Evolutionary conservation across 2,113 vertebrate genomes (phyloP).

Genomic region (Argyrosomus japonicus): DNA sequence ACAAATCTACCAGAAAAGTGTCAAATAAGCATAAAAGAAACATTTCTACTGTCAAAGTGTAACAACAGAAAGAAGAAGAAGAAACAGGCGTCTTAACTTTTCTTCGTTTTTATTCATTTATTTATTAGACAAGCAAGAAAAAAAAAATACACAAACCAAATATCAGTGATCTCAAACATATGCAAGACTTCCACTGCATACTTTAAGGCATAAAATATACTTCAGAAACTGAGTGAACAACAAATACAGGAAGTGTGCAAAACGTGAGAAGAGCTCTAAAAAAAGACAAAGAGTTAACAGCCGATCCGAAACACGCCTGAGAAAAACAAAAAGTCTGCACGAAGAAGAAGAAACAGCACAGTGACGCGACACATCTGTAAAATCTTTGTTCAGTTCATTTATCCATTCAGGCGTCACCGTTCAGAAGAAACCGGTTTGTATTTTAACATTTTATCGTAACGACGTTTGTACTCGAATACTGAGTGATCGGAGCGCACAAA

Average conservation of each 20-base stretch:
- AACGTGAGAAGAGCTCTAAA: background rate
- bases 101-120: conserved; percentile 10
- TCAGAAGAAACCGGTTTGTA: background rate
- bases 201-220: conserved; percentile 64
- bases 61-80: background rate
- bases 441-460: background rate
- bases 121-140: conserved; percentile 67
- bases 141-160: conserved; percentile 49
- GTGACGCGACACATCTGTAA: no score
- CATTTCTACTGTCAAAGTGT: background rate
- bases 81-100: background rate
- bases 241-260: background rate
- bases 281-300: background rate
- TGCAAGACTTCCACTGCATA: conserved; percentile 51
- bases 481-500: fast-evolving
- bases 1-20: no score
- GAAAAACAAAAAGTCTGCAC: background rate
- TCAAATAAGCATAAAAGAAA: background rate
- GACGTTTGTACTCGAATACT: background rate
- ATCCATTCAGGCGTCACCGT: background rate
- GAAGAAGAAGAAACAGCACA: background rate
- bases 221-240: conserved; percentile 17
- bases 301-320: background rate
- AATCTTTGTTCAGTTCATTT: background rate
- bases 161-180: conserved; percentile 41